Percentiles rank a stretch among this genome's conserved stretches.
Conservation (phyloP, 2,888 invertebrate genomes). For the Osmoderma eremita region DNA sequence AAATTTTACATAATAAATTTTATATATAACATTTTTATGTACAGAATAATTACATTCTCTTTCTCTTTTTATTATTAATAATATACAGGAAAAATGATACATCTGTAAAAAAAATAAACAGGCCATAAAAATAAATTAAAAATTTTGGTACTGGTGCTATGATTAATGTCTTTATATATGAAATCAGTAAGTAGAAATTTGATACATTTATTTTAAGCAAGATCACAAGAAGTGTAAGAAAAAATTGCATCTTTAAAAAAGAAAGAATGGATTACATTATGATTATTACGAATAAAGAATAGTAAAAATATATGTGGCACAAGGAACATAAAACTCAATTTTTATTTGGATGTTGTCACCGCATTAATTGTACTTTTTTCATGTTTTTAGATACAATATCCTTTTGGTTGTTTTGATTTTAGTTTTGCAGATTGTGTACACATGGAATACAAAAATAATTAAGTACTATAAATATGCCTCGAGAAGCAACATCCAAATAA, state of each 20-base stretch:
- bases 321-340: conserved; percentile 59
- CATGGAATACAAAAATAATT: conserved; percentile 46
- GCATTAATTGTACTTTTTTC: conserved; percentile 29
- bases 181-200: conserved; percentile 24
- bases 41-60: conserved; percentile 59
- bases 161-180: conserved; percentile 9
- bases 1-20: conserved; percentile 56
- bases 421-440: conserved; percentile 15
- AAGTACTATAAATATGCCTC: conserved; percentile 48
- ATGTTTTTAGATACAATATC: conserved; percentile 16
- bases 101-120: conserved; percentile 22
- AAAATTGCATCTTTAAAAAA: conserved; percentile 13
- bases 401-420: conserved; percentile 31
- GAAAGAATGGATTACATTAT: conserved; percentile 22
- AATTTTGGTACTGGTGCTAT: conserved; percentile 20
- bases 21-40: conserved; percentile 60
- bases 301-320: conserved; percentile 54
- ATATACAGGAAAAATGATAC: conserved; percentile 22
- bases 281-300: conserved; percentile 31
- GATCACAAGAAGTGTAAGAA: conserved; percentile 19
- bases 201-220: conserved; percentile 34
- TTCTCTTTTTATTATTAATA: conserved; percentile 24
- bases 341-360: conserved; percentile 49
- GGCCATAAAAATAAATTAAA: conserved; percentile 18
- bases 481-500: conserved; percentile 50